Conservation (phyloP, 2,113 vertebrate species). For the Gila orcuttii region DNA sequence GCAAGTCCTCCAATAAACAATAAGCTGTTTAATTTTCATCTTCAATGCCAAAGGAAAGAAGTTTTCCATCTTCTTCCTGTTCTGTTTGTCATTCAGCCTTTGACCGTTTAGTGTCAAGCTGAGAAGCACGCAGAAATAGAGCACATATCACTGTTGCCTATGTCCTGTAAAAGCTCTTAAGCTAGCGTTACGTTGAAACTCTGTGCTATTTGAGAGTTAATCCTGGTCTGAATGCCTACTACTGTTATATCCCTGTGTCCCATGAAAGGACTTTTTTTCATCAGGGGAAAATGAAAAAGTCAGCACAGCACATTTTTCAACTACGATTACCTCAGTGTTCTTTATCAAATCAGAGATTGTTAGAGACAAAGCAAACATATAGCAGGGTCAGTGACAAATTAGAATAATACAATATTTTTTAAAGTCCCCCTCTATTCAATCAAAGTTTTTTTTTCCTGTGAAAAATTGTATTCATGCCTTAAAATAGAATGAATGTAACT, state of each 20-base stretch:
- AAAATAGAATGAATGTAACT: no score
- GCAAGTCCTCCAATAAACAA: constrained; percentile 36
- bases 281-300: constrained; percentile 21
- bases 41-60: constrained; percentile 33
- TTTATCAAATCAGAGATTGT: background rate
- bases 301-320: constrained; percentile 2
- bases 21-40: constrained; percentile 47
- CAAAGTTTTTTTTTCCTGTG: no score
- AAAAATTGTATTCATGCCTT: no score
- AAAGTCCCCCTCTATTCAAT: no score
- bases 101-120: constrained; percentile 41
- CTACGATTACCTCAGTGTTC: background rate
- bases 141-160: constrained; percentile 48
- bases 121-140: constrained; percentile 32
- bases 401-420: no score
- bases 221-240: constrained; percentile 64
- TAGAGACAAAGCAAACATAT: background rate
- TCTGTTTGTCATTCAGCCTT: constrained; percentile 37
- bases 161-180: constrained; percentile 63
- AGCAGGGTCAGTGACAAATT: no score
- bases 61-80: constrained; percentile 33
- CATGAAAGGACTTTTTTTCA: constrained; percentile 20
- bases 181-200: constrained; percentile 60
- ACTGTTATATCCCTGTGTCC: constrained; percentile 37
- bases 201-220: constrained; percentile 59